These are phyloP conservation scores for Drosophila serrata DNA, from an alignment of 1,140 invertebrate genomes.

Conservation along the genomic window DNA sequence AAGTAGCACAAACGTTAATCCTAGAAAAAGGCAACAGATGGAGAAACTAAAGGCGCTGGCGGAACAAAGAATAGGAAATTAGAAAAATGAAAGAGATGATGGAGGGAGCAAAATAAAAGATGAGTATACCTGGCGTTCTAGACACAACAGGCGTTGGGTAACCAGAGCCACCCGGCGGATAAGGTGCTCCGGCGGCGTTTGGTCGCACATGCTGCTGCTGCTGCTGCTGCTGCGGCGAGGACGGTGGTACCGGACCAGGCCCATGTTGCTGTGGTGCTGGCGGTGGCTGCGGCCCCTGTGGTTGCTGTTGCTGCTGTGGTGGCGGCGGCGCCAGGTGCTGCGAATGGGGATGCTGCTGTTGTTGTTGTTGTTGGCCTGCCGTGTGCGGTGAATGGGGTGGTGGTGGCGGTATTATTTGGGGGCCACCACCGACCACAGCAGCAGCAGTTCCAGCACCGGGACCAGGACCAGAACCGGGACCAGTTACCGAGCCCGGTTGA, in stretches of 20 bases:
- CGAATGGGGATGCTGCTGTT: constrained; percentile 38
- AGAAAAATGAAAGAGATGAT: constrained; percentile 44
- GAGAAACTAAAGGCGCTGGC: constrained; percentile 23
- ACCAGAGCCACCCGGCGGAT: constrained; percentile 84
- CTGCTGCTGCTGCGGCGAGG: constrained; percentile 63
- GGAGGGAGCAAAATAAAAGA: constrained; percentile 61
- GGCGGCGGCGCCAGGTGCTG: constrained; percentile 49
- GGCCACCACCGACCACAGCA: constrained; percentile 47
- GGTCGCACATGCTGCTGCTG: constrained; percentile 78
- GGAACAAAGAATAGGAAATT: constrained; percentile 10
- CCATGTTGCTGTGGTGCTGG: constrained; percentile 54
- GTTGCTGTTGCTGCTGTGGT: constrained; percentile 39
- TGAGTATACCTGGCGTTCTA: constrained; percentile 85
- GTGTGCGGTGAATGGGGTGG: constrained; percentile 74
- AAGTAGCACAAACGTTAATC: constrained; percentile 17
- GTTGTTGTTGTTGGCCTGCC: constrained; percentile 51
- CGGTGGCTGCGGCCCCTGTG: constrained; percentile 46
- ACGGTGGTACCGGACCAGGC: constrained; percentile 54
- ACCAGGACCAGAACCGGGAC: constrained; percentile 37
- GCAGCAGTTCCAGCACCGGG: constrained; percentile 59
- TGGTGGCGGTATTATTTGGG: constrained; percentile 50
- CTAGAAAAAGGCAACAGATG: constrained; percentile 12
- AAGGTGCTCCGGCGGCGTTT: constrained; percentile 79
- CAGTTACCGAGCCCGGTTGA: constrained; percentile 42
- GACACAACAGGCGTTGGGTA: constrained; percentile 85